These are phyloP conservation scores for Rousettus madagascariensis DNA, from an alignment of 2,797 vertebrate genomes.

Conservation along the genomic window DNA sequence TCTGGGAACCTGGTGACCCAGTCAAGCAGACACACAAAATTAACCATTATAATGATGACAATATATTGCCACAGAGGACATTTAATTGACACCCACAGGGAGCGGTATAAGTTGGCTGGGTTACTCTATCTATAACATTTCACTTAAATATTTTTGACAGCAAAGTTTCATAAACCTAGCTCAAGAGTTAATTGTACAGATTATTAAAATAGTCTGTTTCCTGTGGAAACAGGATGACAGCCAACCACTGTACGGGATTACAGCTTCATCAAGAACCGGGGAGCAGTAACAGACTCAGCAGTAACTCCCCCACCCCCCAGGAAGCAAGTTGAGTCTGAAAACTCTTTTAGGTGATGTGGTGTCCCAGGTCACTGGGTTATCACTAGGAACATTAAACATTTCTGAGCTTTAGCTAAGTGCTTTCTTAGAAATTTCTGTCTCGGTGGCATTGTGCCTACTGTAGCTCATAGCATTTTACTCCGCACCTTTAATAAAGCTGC, in stretches of 20 bases:
- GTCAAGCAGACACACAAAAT: background rate
- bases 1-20: background rate
- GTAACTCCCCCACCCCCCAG: background rate
- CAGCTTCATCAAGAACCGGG: background rate
- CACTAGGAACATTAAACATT: background rate
- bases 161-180: background rate
- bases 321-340: background rate
- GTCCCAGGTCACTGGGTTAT: background rate
- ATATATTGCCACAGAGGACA: background rate
- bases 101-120: background rate
- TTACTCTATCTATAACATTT: background rate
- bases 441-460: background rate
- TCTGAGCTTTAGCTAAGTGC: background rate
- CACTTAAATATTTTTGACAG: background rate
- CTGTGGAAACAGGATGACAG: background rate
- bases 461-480: background rate
- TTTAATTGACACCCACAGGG: background rate
- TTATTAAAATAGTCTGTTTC: background rate
- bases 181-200: background rate
- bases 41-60: background rate
- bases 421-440: slow-evolving; percentile 1
- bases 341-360: background rate
- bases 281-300: background rate
- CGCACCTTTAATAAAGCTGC: background rate
- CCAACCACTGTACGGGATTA: background rate